Conservation (phyloP, 2,888 invertebrate genomes). For the Antitype chi region DNA sequence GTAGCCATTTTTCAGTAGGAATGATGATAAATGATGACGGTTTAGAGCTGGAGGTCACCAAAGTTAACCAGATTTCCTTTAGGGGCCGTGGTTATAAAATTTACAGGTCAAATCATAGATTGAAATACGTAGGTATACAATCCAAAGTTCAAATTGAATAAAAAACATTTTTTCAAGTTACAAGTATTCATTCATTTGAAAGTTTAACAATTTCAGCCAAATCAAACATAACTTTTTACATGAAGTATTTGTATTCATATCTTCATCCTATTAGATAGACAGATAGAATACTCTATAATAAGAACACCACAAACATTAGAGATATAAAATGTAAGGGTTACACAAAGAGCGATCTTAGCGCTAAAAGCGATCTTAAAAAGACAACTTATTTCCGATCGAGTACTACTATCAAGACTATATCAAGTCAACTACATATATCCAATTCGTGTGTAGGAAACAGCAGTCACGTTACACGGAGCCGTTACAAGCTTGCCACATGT, state of each 20-base stretch:
- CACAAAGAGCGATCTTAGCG: too few species aligned
- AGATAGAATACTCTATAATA: too few species aligned
- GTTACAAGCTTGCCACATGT: conserved; percentile 12
- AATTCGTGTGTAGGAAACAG: background rate
- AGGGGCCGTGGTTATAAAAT: too few species aligned
- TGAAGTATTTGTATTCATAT: background rate
- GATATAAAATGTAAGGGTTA: too few species aligned
- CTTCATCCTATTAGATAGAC: background rate
- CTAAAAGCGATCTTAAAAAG: too few species aligned
- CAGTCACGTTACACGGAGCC: background rate
- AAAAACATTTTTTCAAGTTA: too few species aligned
- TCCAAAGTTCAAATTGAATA: background rate
- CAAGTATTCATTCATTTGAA: background rate
- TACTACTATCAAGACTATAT: too few species aligned
- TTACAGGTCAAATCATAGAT: background rate
- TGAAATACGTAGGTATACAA: background rate
- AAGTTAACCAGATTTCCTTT: background rate
- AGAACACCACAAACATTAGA: too few species aligned
- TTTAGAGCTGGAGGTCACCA: background rate
- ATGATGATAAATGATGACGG: background rate
- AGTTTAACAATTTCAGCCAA: background rate
- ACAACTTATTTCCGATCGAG: too few species aligned
- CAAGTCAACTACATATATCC: background rate
- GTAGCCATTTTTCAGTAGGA: background rate
- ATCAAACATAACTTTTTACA: background rate